A percentile compares a stretch with the other conserved stretches of the same genome.
phyloP scores from a whole-genome alignment of 2,113 vertebrate species.

The Pterophyllum scalare region DNA sequence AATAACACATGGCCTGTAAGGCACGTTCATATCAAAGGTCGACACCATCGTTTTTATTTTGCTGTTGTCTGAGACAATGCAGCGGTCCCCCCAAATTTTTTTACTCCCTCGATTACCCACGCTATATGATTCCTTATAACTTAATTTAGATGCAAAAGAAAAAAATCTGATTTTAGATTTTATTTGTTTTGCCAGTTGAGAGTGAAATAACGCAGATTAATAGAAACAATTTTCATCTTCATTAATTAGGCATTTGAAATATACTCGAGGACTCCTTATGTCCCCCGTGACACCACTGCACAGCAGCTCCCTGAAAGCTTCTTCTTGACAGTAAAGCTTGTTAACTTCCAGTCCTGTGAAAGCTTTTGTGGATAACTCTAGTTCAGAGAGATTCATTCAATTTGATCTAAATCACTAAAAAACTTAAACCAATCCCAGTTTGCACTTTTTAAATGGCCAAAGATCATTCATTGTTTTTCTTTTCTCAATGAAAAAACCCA shows the following conservation, averaged over 20 bases:
- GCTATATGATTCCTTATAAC: background rate
- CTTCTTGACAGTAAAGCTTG: background rate
- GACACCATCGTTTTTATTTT: constrained; percentile 44
- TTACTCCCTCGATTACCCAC: background rate
- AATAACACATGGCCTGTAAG: constrained; percentile 47
- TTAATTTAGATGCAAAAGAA: background rate
- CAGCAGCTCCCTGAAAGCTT: background rate
- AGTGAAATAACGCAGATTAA: background rate
- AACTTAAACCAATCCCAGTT: background rate
- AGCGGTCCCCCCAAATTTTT: background rate
- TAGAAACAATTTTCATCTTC: constrained; percentile 3
- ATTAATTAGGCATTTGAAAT: background rate
- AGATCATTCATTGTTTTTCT: background rate
- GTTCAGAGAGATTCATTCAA: background rate
- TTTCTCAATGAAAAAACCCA: background rate
- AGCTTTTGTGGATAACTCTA: background rate
- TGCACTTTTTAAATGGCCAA: background rate
- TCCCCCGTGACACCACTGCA: background rate
- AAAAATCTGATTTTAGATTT: background rate
- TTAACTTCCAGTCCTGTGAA: background rate
- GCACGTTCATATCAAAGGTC: constrained; percentile 73
- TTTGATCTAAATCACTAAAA: background rate
- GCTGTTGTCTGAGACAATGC: background rate
- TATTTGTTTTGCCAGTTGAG: background rate
- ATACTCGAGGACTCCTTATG: background rate